phyloP scores from a whole-genome alignment of 2,113 vertebrate species.

The Corvus cornix region DNA sequence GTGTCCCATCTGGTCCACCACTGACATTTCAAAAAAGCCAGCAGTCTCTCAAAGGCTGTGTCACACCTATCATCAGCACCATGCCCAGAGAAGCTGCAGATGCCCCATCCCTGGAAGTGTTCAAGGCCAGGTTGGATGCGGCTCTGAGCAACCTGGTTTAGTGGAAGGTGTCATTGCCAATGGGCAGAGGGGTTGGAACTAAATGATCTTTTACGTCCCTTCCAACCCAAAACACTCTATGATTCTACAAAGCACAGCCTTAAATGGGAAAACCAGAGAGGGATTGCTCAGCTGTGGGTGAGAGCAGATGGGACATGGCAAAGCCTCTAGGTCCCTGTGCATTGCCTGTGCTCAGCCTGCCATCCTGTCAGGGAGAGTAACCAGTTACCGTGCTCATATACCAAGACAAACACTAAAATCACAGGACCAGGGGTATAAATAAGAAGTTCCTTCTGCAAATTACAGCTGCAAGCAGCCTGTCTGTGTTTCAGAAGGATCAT shows the following conservation, averaged over 20 bases:
- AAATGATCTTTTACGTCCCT: neutral
- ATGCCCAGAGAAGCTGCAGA: neutral
- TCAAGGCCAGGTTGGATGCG: neutral
- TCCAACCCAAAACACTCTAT: neutral
- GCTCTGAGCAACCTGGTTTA: neutral
- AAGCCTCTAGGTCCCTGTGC: neutral
- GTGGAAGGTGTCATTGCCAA: accelerated
- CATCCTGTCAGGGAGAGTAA: neutral
- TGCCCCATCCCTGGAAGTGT: neutral
- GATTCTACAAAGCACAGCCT: neutral
- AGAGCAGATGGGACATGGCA: neutral
- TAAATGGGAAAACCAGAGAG: neutral
- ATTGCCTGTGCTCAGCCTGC: neutral
- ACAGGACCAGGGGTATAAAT: neutral
- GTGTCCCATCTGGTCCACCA: neutral
- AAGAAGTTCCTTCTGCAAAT: neutral
- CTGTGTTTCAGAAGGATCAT: neutral
- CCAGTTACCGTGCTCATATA: neutral
- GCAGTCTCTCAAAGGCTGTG: neutral
- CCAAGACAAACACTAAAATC: neutral
- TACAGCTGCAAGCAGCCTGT: neutral
- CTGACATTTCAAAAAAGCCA: neutral
- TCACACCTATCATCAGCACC: neutral
- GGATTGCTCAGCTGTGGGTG: neutral
- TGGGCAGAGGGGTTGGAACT: neutral